Evolutionary conservation across 2,888 invertebrate species (phyloP).

Genomic region (Macropis europaea): DNA sequence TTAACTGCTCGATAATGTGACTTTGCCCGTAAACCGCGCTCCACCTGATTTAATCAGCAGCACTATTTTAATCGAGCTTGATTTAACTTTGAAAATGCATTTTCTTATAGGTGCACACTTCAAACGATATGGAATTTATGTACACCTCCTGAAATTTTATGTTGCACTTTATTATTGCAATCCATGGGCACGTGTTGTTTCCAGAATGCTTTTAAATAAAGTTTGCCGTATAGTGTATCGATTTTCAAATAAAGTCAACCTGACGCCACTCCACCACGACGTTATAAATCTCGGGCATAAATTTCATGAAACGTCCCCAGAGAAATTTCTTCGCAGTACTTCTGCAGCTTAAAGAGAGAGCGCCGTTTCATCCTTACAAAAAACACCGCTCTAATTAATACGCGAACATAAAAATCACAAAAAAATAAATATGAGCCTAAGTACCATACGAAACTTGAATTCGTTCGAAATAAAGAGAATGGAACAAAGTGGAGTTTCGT

Average conservation of each 20-base stretch:
- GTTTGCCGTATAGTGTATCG: slow-evolving; percentile 10
- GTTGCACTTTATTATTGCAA: not conserved
- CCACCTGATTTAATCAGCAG: too few species aligned
- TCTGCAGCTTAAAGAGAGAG: not conserved
- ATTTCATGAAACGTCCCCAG: slow-evolving; percentile 27
- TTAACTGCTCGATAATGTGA: not conserved
- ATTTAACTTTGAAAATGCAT: too few species aligned
- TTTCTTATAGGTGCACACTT: too few species aligned
- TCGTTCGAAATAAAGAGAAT: too few species aligned
- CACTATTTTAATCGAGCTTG: too few species aligned
- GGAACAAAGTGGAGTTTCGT: too few species aligned
- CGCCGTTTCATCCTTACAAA: not conserved
- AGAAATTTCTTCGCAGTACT: not conserved
- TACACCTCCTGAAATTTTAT: not conserved
- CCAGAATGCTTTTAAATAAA: not conserved
- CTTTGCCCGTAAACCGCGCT: not conserved
- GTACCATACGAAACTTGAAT: too few species aligned
- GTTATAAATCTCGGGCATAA: slow-evolving; percentile 15
- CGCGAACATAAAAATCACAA: too few species aligned
- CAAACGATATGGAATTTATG: not conserved
- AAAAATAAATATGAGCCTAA: too few species aligned
- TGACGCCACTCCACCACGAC: not conserved
- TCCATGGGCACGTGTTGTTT: not conserved
- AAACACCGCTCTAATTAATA: not conserved
- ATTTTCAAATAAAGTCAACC: slow-evolving; percentile 29